Conservation (phyloP, 2,888 invertebrate species). For the Lapara coniferarum region DNA sequence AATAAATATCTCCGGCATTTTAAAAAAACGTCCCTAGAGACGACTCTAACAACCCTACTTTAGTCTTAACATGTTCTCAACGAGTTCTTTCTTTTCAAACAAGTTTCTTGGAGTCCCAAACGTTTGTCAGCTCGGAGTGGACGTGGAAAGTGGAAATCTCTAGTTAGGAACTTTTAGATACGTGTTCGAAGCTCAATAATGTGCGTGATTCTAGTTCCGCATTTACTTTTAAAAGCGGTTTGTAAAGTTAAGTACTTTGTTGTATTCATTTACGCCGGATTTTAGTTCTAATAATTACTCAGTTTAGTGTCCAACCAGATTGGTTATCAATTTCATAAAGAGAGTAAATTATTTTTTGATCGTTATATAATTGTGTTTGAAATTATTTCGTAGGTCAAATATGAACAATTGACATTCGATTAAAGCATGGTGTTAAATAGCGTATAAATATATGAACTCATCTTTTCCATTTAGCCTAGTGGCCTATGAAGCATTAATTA, state of each 20-base stretch:
- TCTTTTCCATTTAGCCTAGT: too few species aligned
- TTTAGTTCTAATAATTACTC: background rate
- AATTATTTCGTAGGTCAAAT: too few species aligned
- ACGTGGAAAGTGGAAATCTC: slow-evolving; percentile 68
- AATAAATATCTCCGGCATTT: too few species aligned
- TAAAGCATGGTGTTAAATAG: too few species aligned
- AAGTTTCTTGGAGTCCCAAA: slow-evolving; percentile 71
- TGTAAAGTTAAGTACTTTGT: background rate
- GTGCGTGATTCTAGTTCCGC: slow-evolving; percentile 20
- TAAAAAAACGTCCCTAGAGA: too few species aligned
- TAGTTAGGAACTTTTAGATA: slow-evolving; percentile 62
- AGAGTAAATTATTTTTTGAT: too few species aligned
- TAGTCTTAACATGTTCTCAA: slow-evolving; percentile 62
- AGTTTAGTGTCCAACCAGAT: too few species aligned
- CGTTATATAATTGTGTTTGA: too few species aligned
- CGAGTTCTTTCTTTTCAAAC: slow-evolving; percentile 77
- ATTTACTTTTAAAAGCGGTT: slow-evolving; percentile 16
- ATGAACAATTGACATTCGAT: too few species aligned
- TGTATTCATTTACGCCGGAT: background rate
- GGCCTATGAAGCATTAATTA: too few species aligned
- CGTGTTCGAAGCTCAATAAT: slow-evolving; percentile 38
- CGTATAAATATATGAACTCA: too few species aligned
- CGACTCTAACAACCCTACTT: slow-evolving; percentile 25
- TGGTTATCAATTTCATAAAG: too few species aligned
- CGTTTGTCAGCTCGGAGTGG: slow-evolving; percentile 73